Base-by-base conservation (phyloP, 2,113 vertebrate genomes). In the Epinephelus cyanopodus region DNA sequence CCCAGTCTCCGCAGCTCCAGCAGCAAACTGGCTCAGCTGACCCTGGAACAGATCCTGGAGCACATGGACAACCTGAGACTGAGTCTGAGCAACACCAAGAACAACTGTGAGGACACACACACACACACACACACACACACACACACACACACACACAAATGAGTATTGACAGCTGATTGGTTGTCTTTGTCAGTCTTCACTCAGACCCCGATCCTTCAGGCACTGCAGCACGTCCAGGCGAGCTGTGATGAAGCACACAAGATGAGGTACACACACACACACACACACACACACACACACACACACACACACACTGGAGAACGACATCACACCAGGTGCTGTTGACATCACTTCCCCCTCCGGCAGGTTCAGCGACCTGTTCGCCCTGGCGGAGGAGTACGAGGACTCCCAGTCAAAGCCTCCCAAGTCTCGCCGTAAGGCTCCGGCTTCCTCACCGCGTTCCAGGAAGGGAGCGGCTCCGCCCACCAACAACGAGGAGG, bases 171-270 rank as follows among this genome's bases (percentile, higher is more conserved):
- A 11, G 11, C 1, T 54, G 27, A 25, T 7, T 54, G 29, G 1
- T 1, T 61, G 0, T 88, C 12, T 73, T 2, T 5, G 0, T 9
- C 82, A 99, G 98, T 99, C 92, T 99, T 99, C 85, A 96, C 94
- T 87, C 98, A 99, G 91, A 99, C 98, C 0, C 98, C 98, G 0
- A 98, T 99, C 81, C 96, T 99, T 7, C 98, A 99, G 91, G 98
- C 98, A 0, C 94, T 99, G 54, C 98, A 98, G 91, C 98, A 99
- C 1, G 98, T 99, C 67, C 98, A 99, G 94, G 98, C 98, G 23
- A 99, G 98, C 95, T 99, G 98, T 4, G 98, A 99, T 0, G 98
- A 99, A 69, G 96, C 96, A 0, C 98, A 98, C 93, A 99, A 99
- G 91, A 99, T 99, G 97, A 98, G 97, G 98, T 97, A 70, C 27